Conservation (phyloP, 2,113 vertebrate species). For the Scortum barcoo region DNA sequence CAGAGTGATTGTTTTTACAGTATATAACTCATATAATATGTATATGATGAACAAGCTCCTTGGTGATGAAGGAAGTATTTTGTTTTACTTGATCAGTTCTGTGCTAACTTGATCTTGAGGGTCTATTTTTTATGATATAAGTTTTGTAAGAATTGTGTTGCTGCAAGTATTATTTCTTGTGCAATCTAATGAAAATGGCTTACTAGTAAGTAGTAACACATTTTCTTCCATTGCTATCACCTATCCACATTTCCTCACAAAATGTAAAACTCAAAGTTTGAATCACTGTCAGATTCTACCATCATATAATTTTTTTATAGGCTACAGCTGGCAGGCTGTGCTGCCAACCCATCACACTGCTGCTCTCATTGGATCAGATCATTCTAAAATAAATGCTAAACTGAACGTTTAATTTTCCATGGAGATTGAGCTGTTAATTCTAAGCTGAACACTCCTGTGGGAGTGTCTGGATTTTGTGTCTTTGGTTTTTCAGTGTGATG, state of each 20-base stretch:
- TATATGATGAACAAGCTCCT: background rate
- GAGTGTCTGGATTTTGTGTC: conserved; percentile 8
- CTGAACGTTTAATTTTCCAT: conserved; percentile 15
- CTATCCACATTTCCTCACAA: background rate
- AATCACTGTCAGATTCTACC: conserved; percentile 13
- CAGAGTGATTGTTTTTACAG: background rate
- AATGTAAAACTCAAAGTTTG: background rate
- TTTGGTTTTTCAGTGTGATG: background rate
- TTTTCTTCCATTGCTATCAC: background rate
- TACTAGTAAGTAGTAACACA: background rate
- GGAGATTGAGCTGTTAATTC: conserved; percentile 10
- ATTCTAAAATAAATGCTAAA: conserved; percentile 28
- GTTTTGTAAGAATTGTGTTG: background rate
- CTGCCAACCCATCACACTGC: conserved; percentile 8
- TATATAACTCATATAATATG: background rate
- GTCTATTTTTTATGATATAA: background rate
- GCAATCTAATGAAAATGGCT: background rate
- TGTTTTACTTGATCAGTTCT: background rate
- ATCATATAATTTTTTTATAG: conserved; percentile 15
- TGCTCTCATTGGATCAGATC: conserved; percentile 23
- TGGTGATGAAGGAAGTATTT: background rate
- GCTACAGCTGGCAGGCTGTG: conserved; percentile 21
- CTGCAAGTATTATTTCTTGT: background rate
- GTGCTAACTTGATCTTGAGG: background rate
- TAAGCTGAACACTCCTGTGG: background rate